Evolutionary conservation across 1,140 invertebrate species (phyloP), one percentile per base, ranked within the genome.

Genomic region (Drosophila triauraria): DNA sequence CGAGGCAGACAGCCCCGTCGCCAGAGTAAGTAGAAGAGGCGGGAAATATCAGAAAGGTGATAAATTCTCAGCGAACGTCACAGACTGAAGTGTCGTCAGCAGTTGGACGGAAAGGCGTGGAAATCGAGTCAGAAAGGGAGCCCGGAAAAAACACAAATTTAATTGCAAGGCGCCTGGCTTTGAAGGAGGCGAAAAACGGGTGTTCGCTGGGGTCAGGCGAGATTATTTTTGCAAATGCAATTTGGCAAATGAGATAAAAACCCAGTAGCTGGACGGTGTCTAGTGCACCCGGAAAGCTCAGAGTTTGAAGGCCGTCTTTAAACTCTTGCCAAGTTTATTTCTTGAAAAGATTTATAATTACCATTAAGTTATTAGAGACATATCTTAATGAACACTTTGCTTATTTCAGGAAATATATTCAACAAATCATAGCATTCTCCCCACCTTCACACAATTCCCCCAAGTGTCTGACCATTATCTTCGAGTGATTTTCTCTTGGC

Each of bases 61-160:
- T 85, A 81, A 78, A 85, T 81, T 78, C 75, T 40, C 56, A 47
- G 17, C 25, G 58, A 61, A 35, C 59, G 65, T 64, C 67, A 59
- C 69, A 30, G 70, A 32, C 56, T 70, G 67, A 85, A 85, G 74
- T 81, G 74, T 74, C 82, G 62, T 65, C 78, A 74, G 35, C 72
- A 43, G 53, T 72, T 72, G 54, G 60, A 51, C 40, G 63, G 57
- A 56, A 35, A 65, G 53, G 8, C 75, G 48, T 47, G 47, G 35
- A 47, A 68, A 50, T 53, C 67, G 35, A 56, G 10, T 12, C 42
- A n/a, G 20, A 57, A 69, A 46, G 20, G 32, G 30, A 43, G 25
- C 17, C 40, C 20, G 43, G 54, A 68, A 54, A 80, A 69, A 47
- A 56, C 20, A 72, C 51, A 70, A 85, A 78, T 85, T 85, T 77